These are phyloP conservation scores for Aphaenogaster rudis DNA, from an alignment of 1,140 invertebrate genomes.

Conservation along the genomic window DNA sequence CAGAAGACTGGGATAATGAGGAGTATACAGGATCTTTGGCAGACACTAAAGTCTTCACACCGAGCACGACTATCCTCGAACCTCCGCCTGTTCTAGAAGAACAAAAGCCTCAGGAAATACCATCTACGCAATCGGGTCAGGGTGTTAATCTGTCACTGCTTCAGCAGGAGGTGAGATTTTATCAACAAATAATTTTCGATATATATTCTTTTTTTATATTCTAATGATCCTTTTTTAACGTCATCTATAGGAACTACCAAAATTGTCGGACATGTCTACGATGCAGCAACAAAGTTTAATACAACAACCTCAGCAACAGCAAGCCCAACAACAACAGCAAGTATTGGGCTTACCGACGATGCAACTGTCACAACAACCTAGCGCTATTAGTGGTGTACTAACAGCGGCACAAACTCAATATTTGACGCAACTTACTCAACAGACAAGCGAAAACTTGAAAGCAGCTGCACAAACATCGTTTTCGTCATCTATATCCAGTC, in stretches of 20 bases:
- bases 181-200: background rate
- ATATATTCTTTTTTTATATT: conserved; percentile 3
- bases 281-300: conserved; percentile 78
- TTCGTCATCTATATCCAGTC: conserved; percentile 82
- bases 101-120: conserved; percentile 77
- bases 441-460: conserved; percentile 90
- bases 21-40: conserved; percentile 97
- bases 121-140: conserved; percentile 75
- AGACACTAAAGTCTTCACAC: conserved; percentile 97
- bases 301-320: conserved; percentile 81
- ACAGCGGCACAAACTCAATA: conserved; percentile 92
- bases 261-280: conserved; percentile 79
- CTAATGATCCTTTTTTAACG: conserved; percentile 16
- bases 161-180: conserved; percentile 76
- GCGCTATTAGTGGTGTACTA: conserved; percentile 84
- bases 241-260: conserved; percentile 78
- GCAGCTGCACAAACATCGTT: conserved; percentile 86
- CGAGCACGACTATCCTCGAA: conserved; percentile 87
- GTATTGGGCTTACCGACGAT: conserved; percentile 83
- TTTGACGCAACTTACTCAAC: conserved; percentile 90
- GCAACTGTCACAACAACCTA: conserved; percentile 84
- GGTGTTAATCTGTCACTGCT: conserved; percentile 74
- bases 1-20: conserved; percentile 98
- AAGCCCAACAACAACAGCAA: conserved; percentile 80
- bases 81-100: conserved; percentile 78